A percentile compares a stretch with the other conserved stretches of the same genome.
These are phyloP conservation scores for Linurgus olivaceus DNA, from an alignment of 2,797 vertebrate genomes.

Conservation along the genomic window DNA sequence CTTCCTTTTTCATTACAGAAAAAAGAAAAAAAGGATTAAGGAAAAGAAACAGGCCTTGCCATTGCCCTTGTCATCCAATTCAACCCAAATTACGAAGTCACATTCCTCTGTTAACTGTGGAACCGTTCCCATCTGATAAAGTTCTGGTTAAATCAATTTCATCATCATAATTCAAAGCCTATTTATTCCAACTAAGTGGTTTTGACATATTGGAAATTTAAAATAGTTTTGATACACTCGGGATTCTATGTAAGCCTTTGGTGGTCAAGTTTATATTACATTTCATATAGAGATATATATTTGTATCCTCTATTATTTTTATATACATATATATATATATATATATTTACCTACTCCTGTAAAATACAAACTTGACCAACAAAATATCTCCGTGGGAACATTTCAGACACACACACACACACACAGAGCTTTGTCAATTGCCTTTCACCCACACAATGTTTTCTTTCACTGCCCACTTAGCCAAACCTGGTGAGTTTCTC, in stretches of 20 bases:
- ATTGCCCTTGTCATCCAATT: not conserved
- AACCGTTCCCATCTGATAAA: not conserved
- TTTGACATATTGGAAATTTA: not conserved
- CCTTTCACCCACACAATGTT: not conserved
- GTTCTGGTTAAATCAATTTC: not conserved
- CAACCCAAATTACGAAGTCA: not conserved
- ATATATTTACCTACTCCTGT: not conserved
- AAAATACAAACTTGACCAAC: not conserved
- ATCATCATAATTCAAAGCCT: not conserved
- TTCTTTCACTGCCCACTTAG: not conserved
- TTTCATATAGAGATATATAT: no score
- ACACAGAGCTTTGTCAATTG: not conserved
- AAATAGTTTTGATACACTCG: not conserved
- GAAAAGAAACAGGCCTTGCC: not conserved
- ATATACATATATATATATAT: not conserved
- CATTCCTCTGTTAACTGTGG: not conserved
- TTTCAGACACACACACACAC: not conserved
- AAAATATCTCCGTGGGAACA: rapidly evolving
- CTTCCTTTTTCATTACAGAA: not conserved
- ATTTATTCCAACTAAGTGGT: not conserved
- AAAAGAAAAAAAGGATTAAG: not conserved
- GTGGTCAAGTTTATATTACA: not conserved
- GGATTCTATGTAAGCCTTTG: not conserved
- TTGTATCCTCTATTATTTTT: not conserved
- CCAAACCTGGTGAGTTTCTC: not conserved